Conservation (phyloP, 2,797 vertebrate genomes). For the Onychomys arenicola region DNA sequence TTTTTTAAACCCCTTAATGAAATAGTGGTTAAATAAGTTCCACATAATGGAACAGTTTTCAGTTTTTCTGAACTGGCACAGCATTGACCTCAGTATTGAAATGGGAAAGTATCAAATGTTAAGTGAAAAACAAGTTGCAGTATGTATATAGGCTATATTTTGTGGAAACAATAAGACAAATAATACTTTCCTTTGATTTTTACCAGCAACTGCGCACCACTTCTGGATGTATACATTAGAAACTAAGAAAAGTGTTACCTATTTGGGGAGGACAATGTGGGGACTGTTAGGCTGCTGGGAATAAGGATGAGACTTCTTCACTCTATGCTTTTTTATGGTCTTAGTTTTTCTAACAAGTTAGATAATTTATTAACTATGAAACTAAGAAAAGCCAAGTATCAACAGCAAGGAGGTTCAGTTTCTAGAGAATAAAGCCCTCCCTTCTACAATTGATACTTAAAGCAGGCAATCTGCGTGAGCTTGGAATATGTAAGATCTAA, state of each 20-base stretch:
- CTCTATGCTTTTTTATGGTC: not conserved
- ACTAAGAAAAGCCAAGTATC: constrained; percentile 16
- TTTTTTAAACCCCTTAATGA: not conserved
- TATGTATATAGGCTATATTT: not conserved
- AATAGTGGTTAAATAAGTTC: not conserved
- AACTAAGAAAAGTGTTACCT: constrained; percentile 22
- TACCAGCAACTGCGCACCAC: constrained; percentile 48
- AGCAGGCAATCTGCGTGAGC: not conserved
- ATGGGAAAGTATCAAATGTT: not conserved
- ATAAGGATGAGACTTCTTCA: not conserved
- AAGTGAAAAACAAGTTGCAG: constrained; percentile 51
- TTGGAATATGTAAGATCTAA: constrained; percentile 22
- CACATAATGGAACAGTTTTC: not conserved
- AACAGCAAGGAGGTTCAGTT: constrained; percentile 4
- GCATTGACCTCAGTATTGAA: not conserved
- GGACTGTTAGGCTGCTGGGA: not conserved
- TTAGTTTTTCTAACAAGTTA: constrained; percentile 53
- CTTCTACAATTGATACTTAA: constrained; percentile 45
- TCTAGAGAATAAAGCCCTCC: not conserved
- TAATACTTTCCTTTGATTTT: constrained; percentile 26
- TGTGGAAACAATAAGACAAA: constrained; percentile 14
- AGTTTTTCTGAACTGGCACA: not conserved
- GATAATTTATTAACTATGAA: constrained; percentile 47
- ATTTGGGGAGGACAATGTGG: not conserved
- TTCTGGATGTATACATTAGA: constrained; percentile 32